Conservation (phyloP, 2,888 invertebrate species). For the Epinotia bilunana region DNA sequence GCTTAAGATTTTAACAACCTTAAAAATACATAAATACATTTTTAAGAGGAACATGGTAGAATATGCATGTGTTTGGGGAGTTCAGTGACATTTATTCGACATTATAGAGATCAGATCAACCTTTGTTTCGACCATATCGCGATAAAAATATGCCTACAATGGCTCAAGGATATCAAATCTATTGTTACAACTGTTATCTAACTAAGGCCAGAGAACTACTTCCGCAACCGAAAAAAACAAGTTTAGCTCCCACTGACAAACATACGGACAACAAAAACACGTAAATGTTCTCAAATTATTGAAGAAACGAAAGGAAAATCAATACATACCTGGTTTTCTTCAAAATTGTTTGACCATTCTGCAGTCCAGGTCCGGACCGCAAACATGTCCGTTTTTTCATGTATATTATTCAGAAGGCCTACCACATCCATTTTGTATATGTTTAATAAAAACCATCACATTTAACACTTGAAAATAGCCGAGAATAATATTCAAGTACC, state of each 20-base stretch:
- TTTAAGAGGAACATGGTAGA: not conserved
- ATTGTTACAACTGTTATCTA: conserved; percentile 40
- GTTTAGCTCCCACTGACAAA: not conserved
- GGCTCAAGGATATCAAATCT: conserved; percentile 44
- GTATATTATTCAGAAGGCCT: conserved; percentile 75
- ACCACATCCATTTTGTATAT: conserved; percentile 76
- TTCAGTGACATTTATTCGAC: not conserved
- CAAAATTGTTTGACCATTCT: conserved; percentile 78
- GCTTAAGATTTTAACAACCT: not conserved
- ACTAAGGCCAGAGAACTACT: conserved; percentile 28
- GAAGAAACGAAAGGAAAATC: conserved; percentile 52
- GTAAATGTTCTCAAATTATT: not conserved
- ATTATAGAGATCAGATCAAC: conserved; percentile 7
- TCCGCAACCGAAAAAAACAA: conserved; percentile 14
- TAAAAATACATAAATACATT: not conserved
- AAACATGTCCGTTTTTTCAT: conserved; percentile 79
- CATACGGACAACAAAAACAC: not conserved
- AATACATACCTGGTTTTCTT: conserved; percentile 79
- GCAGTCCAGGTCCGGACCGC: conserved; percentile 80
- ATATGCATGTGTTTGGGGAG: not conserved
- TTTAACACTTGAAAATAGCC: conserved; percentile 30
- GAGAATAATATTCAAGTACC: conserved; percentile 34
- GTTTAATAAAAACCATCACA: conserved; percentile 50
- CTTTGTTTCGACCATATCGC: conserved; percentile 17
- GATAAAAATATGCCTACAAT: conserved; percentile 16